Evolutionary conservation across 2,113 vertebrate species (phyloP).

Genomic region (Catharus fuscescens): DNA sequence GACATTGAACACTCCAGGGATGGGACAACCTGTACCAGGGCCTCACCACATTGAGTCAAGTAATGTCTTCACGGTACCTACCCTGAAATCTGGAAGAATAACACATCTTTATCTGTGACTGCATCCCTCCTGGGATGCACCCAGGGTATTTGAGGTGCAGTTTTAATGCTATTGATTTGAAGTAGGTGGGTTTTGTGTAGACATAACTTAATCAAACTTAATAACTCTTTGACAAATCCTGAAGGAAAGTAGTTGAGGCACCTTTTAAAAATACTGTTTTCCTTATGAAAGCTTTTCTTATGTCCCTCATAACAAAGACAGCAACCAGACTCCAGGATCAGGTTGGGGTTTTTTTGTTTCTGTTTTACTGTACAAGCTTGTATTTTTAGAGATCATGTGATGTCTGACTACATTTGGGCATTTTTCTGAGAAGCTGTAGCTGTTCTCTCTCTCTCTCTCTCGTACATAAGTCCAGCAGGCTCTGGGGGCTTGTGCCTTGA

Average conservation of each 20-base stretch:
- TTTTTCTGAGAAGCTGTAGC: not conserved
- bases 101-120: not conserved
- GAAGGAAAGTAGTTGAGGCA: not conserved
- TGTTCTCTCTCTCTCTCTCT: not conserved
- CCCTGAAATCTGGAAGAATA: not conserved
- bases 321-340: not conserved
- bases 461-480: not conserved
- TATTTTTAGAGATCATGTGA: not conserved
- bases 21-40: not conserved
- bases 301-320: not conserved
- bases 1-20: not conserved
- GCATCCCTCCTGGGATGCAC: not conserved
- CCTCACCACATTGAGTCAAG: not conserved
- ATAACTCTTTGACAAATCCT: not conserved
- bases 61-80: not conserved
- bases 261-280: not conserved
- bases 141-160: not conserved
- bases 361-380: not conserved
- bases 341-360: not conserved
- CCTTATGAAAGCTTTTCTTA: not conserved
- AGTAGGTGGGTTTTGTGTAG: not conserved
- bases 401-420: not conserved
- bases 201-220: not conserved
- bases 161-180: not conserved
- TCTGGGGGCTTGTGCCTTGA: not conserved